Conservation (phyloP, 2,797 vertebrate genomes). For the Coluber constrictor region DNA sequence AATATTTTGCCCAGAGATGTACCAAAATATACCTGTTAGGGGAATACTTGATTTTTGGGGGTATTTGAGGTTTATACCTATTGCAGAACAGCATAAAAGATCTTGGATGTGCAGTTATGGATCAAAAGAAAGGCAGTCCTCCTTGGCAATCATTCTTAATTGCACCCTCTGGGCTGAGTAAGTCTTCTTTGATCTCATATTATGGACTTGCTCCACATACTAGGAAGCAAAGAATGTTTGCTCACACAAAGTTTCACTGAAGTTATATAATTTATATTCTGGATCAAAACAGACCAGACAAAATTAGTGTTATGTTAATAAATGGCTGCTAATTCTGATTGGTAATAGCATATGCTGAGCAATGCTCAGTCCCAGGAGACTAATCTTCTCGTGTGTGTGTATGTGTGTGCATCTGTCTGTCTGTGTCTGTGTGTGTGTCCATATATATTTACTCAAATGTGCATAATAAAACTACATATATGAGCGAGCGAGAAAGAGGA, state of each 20-base stretch:
- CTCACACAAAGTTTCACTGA: background rate
- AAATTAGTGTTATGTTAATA: background rate
- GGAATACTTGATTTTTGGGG: background rate
- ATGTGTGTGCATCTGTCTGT: no score
- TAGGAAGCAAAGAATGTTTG: background rate
- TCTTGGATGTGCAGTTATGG: background rate
- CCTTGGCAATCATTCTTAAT: background rate
- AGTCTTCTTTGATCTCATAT: constrained; percentile 37
- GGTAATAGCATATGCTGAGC: background rate
- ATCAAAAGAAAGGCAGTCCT: background rate
- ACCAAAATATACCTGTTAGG: background rate
- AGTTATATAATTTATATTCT: background rate
- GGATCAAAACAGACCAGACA: background rate
- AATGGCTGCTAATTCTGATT: background rate
- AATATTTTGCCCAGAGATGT: background rate
- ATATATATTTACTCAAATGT: background rate
- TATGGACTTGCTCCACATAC: background rate
- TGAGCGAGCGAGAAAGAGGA: background rate
- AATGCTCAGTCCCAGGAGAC: background rate
- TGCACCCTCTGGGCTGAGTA: background rate
- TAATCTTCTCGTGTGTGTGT: no score
- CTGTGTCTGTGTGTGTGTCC: background rate
- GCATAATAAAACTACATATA: background rate
- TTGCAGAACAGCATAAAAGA: rapidly evolving
- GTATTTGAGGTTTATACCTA: background rate